Evolutionary conservation across 2,113 vertebrate genomes (phyloP), one percentile per base, ranked within the genome.

Genomic region (Zootoca vivipara): DNA sequence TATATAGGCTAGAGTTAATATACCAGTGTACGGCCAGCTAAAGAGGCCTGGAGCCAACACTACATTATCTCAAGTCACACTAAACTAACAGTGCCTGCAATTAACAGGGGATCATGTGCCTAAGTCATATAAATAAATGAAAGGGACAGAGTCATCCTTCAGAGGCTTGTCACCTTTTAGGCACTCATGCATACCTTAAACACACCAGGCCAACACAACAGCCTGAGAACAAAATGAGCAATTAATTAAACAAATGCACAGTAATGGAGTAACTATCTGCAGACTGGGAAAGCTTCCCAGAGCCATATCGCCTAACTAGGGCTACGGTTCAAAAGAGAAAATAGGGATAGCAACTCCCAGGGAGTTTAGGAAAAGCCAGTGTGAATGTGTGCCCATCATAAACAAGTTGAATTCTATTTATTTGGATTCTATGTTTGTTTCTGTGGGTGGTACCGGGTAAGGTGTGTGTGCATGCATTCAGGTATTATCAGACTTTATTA

Each of bases 201-300:
- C 77, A 87, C 91, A 91, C 82, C 91, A 91, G 92, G 94, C 90
- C 94, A 94, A 90, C 90, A 91, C 85, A 94, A 94, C 95, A 94
- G 92, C 91, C 93, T 89, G 87, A 83, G 95, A 96, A 97, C 96
- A 97, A 96, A 97, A 95, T 95, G 95, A 95, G 92, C 96, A 96
- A 97, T 97, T 97, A 97, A 96, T 96, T 97, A 95, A 96, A 96
- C 96, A 97, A 96, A 96, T 96, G 95, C 94, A 94, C 92, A 92
- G 94, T 95, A 94, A 93, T 0, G 38, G 93, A 95, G 94, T 94
- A 94, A 89, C 91, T 90, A 90, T 87, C 82, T 91, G 79, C 84
- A 93, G 81, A 91, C 90, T 90, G 92, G 92, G 93, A 94, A 95
- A 89, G 92, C 77, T 93, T 96, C 93, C 94, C 93, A 94, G 95